Evolutionary conservation across 2,797 vertebrate genomes (phyloP), one percentile per base, ranked within the genome.

Genomic region (Phoebastria nigripes): DNA sequence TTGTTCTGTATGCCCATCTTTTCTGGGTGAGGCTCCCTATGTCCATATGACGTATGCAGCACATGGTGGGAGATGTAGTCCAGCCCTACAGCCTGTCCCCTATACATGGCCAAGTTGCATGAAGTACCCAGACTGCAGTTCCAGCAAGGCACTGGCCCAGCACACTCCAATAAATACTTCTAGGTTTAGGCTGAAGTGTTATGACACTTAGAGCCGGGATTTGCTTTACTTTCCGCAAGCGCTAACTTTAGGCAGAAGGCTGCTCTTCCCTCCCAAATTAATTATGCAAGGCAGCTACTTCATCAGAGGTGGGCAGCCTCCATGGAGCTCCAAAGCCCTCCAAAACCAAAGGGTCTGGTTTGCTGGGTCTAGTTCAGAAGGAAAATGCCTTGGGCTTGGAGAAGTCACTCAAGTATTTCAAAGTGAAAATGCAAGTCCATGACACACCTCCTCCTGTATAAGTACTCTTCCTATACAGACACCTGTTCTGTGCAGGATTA

Each of bases 1-100:
- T 65, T 66, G 21, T 42, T 86, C 25, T 66, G 8, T 29, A 49
- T 4, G 13, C 31, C 17, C 9, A 4, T 55, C 19, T 84, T 72
- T 71, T 44, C 33, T 28, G 51, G 4, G 5, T 67, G n/a, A 76
- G 25, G 20, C 4, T 87, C 31, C 1, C 0, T 69, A 5, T 11
- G 25, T n/a, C 44, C 17, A 0, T 63, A 11, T 42, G 21, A 49
- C 3, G 1, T 7, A 20, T 9, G 12, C 2, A 4, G 14, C 47
- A 49, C 15, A 20, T 25, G 11, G n/a, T n/a, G 54, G 42, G 39
- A 88, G n/a, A 22, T n/a, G 9, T 8, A 66, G 29, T 35, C 44
- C 67, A 52, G 46, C 28, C 47, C 58, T 59, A 69, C 33, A 49
- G 26, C 20, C 37, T 22, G 31, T 76, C 15, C 62, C 21, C 14